Conservation (phyloP, 1,140 invertebrate genomes). For the Zaprionus capensis region DNA sequence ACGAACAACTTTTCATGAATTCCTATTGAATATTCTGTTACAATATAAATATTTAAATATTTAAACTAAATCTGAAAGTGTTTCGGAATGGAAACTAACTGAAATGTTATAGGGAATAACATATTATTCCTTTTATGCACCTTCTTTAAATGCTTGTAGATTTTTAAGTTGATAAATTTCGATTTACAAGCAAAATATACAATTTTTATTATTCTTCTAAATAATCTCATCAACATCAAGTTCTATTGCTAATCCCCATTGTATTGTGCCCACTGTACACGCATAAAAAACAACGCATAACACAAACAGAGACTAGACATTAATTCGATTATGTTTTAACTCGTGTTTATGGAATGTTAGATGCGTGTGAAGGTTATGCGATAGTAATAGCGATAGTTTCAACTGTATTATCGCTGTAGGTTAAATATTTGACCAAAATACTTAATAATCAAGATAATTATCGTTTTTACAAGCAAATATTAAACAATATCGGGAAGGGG, state of each 20-base stretch:
- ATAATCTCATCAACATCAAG: too few species aligned
- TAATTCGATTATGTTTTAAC: conserved; percentile 2
- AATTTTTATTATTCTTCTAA: too few species aligned
- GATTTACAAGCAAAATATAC: too few species aligned
- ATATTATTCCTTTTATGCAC: too few species aligned
- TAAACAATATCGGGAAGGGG: background rate
- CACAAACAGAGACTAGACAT: background rate
- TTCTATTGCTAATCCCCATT: background rate
- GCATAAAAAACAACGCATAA: background rate
- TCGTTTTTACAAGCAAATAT: background rate
- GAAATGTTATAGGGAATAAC: background rate
- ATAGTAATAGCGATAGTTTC: background rate
- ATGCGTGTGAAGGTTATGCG: conserved; percentile 8
- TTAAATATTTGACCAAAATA: conserved; percentile 11
- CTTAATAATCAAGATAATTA: conserved; percentile 5
- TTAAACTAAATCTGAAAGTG: too few species aligned
- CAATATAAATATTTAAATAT: background rate
- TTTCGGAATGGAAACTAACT: too few species aligned
- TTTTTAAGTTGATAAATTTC: too few species aligned
- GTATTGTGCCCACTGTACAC: background rate
- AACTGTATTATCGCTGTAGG: conserved; percentile 1
- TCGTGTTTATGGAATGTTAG: background rate
- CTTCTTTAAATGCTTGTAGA: too few species aligned
- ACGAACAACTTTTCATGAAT: background rate
- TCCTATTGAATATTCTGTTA: background rate